Evolutionary conservation across 2,888 invertebrate species (phyloP).

Genomic region (Aphodius sticticus): DNA sequence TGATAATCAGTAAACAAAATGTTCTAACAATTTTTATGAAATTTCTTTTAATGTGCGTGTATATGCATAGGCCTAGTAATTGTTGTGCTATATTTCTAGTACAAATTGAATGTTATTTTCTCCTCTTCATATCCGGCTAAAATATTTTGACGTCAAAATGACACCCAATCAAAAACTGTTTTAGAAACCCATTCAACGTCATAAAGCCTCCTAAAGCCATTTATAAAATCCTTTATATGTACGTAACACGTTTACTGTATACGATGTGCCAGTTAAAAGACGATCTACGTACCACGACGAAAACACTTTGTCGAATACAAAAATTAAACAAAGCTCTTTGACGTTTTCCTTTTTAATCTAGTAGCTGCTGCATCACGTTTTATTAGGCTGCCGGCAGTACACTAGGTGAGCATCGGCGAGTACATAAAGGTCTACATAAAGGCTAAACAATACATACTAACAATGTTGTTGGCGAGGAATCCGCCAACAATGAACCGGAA

Average conservation of each 20-base stretch:
- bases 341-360: not conserved
- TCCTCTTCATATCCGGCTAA: not conserved
- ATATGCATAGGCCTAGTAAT: no score
- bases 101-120: not conserved
- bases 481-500: conserved; percentile 59
- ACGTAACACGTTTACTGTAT: not conserved
- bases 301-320: not conserved
- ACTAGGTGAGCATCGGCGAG: conserved; percentile 55
- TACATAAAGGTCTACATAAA: conserved; percentile 57
- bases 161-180: not conserved
- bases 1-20: no score
- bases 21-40: no score
- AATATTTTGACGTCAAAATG: not conserved
- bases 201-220: not conserved
- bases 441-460: conserved; percentile 58
- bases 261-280: not conserved
- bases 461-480: conserved; percentile 58
- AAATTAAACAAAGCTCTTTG: not conserved
- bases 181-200: not conserved
- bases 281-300: not conserved
- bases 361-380: conserved; percentile 51
- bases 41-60: no score
- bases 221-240: not conserved
- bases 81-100: no score
- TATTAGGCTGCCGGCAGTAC: conserved; percentile 49